Evolutionary conservation across 2,888 invertebrate genomes (phyloP), one percentile per base, ranked within the genome.

Genomic region (Cheiracanthium punctorium): DNA sequence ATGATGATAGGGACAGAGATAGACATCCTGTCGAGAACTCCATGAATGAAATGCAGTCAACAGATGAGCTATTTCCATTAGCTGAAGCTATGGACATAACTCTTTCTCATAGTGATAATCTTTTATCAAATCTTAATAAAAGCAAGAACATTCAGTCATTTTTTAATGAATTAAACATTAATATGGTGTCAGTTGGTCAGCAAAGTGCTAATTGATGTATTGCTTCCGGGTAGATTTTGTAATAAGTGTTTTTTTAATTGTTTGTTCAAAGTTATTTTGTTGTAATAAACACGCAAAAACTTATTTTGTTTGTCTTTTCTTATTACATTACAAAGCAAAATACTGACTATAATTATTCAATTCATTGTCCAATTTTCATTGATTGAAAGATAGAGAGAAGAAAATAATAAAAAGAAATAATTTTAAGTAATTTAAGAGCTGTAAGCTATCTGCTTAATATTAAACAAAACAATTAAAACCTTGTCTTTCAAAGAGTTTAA

Each of bases 71-170:
- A 14, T 77, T 80, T 33, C 84, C 88, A n/a, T 33, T 88, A 17
- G 88, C 73, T 29, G 84, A 84, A 58, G 88, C 84, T 29, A 80
- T 88, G 80, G 88, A 80, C 28, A 84, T 84, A 48, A 79, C 69
- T 74, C 67, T 88, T 32, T 80, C 84, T 33, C 29, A 80, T 41
- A 75, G 88, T 72, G 86, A 80, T 80, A 48, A 64, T 71, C 67
- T 67, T 74, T 64, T 72, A 43, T 28, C 71, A 12, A 52, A 85
- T 48, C 48, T 82, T 43, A 84, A 67, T 64, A 75, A 58, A 32
- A 69, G 30, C 48, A 77, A 52, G 43, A 74, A 12, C 58, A 64
- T 69, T 37, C 84, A 85, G 84, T 85, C 84, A 85, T 85, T 74
- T 85, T 79, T 69, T 67, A 79, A 79, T 67, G 52, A 58, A 71